Evolutionary conservation across 2,113 vertebrate species (phyloP), one percentile per base, ranked within the genome.

Genomic region (Piliocolobus tephrosceles): DNA sequence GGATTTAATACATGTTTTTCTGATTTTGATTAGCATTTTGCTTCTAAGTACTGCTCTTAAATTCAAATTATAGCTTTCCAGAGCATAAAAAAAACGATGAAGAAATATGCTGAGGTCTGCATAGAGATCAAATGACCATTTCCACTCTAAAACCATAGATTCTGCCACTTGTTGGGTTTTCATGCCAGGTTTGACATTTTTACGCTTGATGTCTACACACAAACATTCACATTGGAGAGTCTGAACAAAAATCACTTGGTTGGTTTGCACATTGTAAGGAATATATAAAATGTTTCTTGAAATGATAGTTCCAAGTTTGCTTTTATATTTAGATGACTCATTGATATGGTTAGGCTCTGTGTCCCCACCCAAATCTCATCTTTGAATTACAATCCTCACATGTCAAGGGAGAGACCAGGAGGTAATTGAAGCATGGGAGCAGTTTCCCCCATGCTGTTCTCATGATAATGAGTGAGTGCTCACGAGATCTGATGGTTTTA

Each of bases 61-160:
- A 97, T 90, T 96, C 95, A 97, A 98, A 98, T 98, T 98, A 98
- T 52, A 97, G 97, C 97, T 96, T 98, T 93, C 64, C 73, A 80
- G 88, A 96, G 88, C 79, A 82, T 64, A 91, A 93, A 14, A 88
- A 88, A 43, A 78, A 90, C 10, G 30, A 52, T 6, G 82, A 95
- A 94, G 92, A 96, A 98, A 95, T 81, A 55, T 35, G 97, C 94
- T 98, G 98, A 98, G 86, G 95, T 89, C 89, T 94, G 93, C 95
- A 81, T 14, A 17, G 70, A 64, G 92, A 93, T 94, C 94, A 87
- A 94, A 57, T 94, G 96, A 97, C 88, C 61, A 58, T 43, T 43
- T 93, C 75, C 79, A 32, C 70, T 89, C 95, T 83, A 38, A 95
- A 91, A 72, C 94, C 95, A 72, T 68, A 80, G 92, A 38, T 43